Evolutionary conservation across 2,797 vertebrate species (phyloP), one percentile per base, ranked within the genome.

Genomic region (Muraenolepis orangiensis): DNA sequence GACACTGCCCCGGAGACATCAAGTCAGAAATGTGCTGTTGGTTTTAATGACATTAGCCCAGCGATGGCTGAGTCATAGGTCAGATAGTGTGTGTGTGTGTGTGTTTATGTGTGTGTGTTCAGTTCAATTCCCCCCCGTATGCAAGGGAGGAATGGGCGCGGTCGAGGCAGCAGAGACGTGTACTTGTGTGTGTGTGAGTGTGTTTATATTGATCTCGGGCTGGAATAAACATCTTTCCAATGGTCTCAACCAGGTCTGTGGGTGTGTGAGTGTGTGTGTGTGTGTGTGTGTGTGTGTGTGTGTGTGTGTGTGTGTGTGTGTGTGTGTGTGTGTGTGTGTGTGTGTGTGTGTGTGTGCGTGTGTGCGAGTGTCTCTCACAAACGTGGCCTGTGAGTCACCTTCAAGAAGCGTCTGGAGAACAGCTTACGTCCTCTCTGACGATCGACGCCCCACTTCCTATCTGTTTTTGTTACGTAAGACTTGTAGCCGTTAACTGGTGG

Each of bases 391-490:
- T 40, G 77, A 81, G 72, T 84, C 16, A 14, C 29, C 83, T 82
- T 86, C 77, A 78, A 79, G 74, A 80, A 85, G 71, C 69, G 34
- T 68, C 83, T 85, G 84, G 85, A 89, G 88, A 88, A 84, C 76
- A 85, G 46, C 68, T 46, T 0, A 32, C 51, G 73, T 61, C 79
- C 76, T 84, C 85, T 77, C 76, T 57, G 32, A 81, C 40, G 78
- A 81, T 81, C 3, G 71, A 81, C 23, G 30, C 12, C 0, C 46
- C 38, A 16, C 34, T 61, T 38, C 82, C 42, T 66, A 30, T 30
- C 29, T n/a, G 57, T 31, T 26, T 61, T 20, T 46, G 16, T 46
- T 3, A 12, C 29, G 20, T 18, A n/a, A n/a, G n/a, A n/a, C n/a
- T 26, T 38, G 20, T 42, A 4, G n/a, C n/a, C n/a, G n/a, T n/a